These are phyloP conservation scores for Drosophila melanica DNA, from an alignment of 1,140 invertebrate genomes.

Conservation along the genomic window DNA sequence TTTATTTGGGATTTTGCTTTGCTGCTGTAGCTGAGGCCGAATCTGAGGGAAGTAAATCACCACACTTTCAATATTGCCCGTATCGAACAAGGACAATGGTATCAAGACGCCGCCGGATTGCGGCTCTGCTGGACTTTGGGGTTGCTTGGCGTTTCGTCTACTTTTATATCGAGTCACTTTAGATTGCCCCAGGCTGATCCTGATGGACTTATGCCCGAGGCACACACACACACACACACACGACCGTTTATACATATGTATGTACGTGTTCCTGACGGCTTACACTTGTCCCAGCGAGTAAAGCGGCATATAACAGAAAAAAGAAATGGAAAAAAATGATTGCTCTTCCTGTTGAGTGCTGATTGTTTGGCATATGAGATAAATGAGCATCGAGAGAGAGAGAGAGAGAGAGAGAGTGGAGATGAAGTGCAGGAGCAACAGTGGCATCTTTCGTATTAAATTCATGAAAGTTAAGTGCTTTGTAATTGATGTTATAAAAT, in stretches of 20 bases:
- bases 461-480: constrained; percentile 84
- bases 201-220: constrained; percentile 50
- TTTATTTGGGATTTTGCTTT: constrained; percentile 69
- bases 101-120: constrained; percentile 29
- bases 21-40: neutral
- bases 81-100: constrained; percentile 33
- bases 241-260: constrained; percentile 4
- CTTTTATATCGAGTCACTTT: constrained; percentile 45
- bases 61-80: constrained; percentile 52
- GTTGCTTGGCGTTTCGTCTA: constrained; percentile 1
- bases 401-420: neutral
- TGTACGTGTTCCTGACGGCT: constrained; percentile 52
- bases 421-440: constrained; percentile 2
- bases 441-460: constrained; percentile 76
- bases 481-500: constrained; percentile 84
- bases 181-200: constrained; percentile 43
- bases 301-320: constrained; percentile 4
- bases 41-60: constrained; percentile 73
- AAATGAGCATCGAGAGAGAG: constrained; percentile 56
- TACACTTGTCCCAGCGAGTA: constrained; percentile 65
- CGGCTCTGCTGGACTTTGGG: constrained; percentile 10
- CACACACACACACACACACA: constrained; percentile 26
- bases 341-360: constrained; percentile 66
- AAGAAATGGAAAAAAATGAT: constrained; percentile 50
- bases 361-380: constrained; percentile 72